Conservation (phyloP, 2,888 invertebrate species). For the Hyles lineata region DNA sequence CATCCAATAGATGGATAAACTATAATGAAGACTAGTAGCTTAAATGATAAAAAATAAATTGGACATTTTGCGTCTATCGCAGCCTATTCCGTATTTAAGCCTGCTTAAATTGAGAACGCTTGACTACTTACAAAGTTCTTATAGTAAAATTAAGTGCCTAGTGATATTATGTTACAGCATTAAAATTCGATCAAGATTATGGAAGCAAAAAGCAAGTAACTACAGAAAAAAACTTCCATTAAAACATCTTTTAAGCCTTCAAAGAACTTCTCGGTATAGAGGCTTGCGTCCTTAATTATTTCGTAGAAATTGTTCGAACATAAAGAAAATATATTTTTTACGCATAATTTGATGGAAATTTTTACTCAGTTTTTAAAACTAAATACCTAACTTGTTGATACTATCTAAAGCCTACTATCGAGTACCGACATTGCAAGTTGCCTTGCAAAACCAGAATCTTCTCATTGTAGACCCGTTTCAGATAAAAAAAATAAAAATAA, state of each 20-base stretch:
- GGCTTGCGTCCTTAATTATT: conserved; percentile 2
- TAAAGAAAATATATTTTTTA: not conserved
- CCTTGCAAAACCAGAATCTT: conserved; percentile 82
- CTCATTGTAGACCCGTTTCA: conserved; percentile 81
- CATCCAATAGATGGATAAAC: not conserved
- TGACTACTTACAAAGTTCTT: conserved; percentile 6
- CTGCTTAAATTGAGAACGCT: not conserved
- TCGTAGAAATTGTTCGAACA: not conserved
- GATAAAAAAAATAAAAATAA: conserved; percentile 66
- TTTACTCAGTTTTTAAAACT: not conserved
- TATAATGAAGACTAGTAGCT: conserved; percentile 6
- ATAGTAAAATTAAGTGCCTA: conserved; percentile 6
- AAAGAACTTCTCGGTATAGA: not conserved
- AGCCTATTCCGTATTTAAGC: conserved; percentile 3
- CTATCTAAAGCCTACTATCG: conserved; percentile 66
- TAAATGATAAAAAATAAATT: conserved; percentile 6
- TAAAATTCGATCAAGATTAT: conserved; percentile 6
- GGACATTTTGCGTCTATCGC: not conserved
- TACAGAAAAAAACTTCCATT: conserved; percentile 1
- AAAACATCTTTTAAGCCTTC: not conserved
- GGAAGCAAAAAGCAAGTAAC: conserved; percentile 1
- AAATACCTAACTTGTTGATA: conserved; percentile 33
- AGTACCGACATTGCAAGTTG: conserved; percentile 74
- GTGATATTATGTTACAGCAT: conserved; percentile 6
- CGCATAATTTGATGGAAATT: not conserved